Evolutionary conservation across 2,797 vertebrate species (phyloP).

Genomic region (Lacerta viridis): DNA sequence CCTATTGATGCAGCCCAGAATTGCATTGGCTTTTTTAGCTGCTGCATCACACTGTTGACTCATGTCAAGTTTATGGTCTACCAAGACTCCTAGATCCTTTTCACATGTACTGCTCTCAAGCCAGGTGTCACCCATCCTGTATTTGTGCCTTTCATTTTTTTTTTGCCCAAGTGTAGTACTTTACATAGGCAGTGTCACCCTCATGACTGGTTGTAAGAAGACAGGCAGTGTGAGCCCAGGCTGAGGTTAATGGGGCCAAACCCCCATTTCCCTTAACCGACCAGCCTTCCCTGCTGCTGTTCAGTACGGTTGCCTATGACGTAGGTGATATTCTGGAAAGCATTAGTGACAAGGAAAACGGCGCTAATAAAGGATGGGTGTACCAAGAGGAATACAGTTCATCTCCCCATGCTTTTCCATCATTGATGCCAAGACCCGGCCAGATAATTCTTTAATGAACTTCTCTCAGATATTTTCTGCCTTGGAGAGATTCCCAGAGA

Average conservation of each 20-base stretch:
- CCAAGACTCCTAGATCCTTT: too few relatives aligned
- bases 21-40: too few relatives aligned
- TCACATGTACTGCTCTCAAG: too few relatives aligned
- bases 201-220: background rate
- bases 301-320: background rate
- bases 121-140: too few relatives aligned
- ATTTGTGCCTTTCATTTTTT: too few relatives aligned
- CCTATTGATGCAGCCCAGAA: too few relatives aligned
- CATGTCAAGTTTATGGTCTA: too few relatives aligned
- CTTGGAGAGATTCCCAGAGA: slow-evolving; percentile 19
- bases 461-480: slow-evolving; percentile 8
- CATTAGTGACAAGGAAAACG: background rate
- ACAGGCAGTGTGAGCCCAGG: background rate
- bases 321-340: background rate
- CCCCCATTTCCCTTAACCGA: too few relatives aligned
- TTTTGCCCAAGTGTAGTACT: too few relatives aligned
- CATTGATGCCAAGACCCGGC: background rate
- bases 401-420: background rate
- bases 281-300: background rate
- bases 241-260: background rate
- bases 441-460: slow-evolving; percentile 38
- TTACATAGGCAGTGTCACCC: too few relatives aligned
- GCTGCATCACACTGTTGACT: too few relatives aligned
- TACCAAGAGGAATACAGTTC: background rate
- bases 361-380: background rate